Base-by-base conservation (phyloP, 2,888 invertebrate species). In the Scaptomyza tumidula region DNA sequence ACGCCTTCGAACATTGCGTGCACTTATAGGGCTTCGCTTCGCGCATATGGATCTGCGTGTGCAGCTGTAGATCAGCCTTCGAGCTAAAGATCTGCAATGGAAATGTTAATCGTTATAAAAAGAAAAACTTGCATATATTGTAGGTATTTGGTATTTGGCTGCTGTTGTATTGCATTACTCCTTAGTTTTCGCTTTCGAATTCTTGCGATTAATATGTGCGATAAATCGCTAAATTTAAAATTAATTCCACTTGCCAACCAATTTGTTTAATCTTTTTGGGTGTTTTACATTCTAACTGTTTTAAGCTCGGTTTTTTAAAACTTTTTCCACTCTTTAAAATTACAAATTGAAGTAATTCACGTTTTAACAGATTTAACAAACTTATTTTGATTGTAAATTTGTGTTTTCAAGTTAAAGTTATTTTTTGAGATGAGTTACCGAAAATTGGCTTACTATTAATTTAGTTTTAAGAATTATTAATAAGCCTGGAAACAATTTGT, bases 1-100 rank as follows among this genome's bases (percentile, higher is more conserved):
- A 99, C 86, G 98, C 98, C 93, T 99, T 99, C 89, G 98, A 96
- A 94, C 99, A 99, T 93, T 99, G 99, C 75, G 98, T 97, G 94
- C 99, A 99, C 93, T 99, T 98, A 95, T 99, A 99, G 65, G 99
- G 99, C 93, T 99, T 99, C 79, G 99, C 98, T 93, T 99, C 99
- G 88, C 99, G 96, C 95, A 99, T 98, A 93, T 99, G 99, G 90
- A 98, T 97, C 93, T 98, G 98, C 80, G 98, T 98, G 93, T 99
- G 99, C 78, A 99, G 94, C 93, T 99, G 98, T 89, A 99, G 95
- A 93, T 99, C 99, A 74, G 98, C 98, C 93, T 99, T 99, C 82
- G 98, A 98, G 81, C 97, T 97, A 93, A 98, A 99, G 92, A 98
- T 97, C 99, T 99, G 96, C 95, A 58, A 45, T 24, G n/a, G 10